Conservation (phyloP, 2,888 invertebrate genomes). For the Eupeodes luniger region DNA sequence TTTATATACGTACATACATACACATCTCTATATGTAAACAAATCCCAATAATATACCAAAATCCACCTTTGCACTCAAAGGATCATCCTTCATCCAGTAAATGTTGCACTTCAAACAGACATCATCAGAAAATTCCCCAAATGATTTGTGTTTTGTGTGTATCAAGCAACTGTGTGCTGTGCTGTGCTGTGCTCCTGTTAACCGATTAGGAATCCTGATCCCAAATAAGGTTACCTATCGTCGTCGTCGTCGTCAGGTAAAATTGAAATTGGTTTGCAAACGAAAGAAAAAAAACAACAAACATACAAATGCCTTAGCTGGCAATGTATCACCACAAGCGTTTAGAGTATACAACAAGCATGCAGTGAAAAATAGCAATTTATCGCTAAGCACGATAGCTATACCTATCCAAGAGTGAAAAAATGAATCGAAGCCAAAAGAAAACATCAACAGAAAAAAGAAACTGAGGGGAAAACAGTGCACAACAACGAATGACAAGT, state of each 20-base stretch:
- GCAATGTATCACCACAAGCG: slow-evolving; percentile 38
- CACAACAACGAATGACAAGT: slow-evolving; percentile 77
- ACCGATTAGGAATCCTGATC: slow-evolving; percentile 38
- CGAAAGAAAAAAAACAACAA: not conserved
- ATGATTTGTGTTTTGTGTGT: not conserved
- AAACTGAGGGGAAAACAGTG: slow-evolving; percentile 24
- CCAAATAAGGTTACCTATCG: slow-evolving; percentile 58
- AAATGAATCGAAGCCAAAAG: slow-evolving; percentile 24
- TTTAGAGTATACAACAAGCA: not conserved
- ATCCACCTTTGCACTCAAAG: not conserved
- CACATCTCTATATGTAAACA: too few species aligned
- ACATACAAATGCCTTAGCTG: not conserved
- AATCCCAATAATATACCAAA: not conserved
- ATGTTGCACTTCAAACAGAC: not conserved
- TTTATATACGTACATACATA: too few species aligned
- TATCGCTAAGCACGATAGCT: slow-evolving; percentile 3
- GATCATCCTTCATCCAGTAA: not conserved
- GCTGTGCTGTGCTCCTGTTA: slow-evolving; percentile 54
- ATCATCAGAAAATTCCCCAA: slow-evolving; percentile 12
- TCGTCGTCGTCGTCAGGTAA: slow-evolving; percentile 47
- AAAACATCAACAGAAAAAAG: not conserved
- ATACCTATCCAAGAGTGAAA: not conserved
- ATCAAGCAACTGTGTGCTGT: not conserved
- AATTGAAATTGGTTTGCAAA: not conserved
- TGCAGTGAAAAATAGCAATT: slow-evolving; percentile 24